Evolutionary conservation across 2,888 invertebrate species (phyloP), one percentile per base, ranked within the genome.

Genomic region (Philereme vetulata): DNA sequence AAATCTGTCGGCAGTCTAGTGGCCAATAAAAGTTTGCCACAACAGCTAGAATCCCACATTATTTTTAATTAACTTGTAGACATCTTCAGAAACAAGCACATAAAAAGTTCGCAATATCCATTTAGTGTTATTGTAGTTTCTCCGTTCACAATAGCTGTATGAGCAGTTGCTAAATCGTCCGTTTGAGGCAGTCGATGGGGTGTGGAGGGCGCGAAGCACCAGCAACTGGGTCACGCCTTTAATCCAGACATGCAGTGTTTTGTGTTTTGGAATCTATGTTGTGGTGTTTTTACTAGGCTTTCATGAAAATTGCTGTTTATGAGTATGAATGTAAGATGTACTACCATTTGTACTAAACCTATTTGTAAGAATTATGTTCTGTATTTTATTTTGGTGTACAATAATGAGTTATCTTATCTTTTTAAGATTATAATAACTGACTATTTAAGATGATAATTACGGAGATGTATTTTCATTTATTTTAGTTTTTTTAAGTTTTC

Each of bases 191-290:
- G 44, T 38, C 49, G 42, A 53, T 51, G 57, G 51, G 59, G 49
- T 21, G 58, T 11, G 32, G 35, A 47, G 38, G 54, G 50, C 56
- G 35, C 42, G 46, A 48, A 52, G 44, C 33, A 46, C 44, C 48
- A 38, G n/a, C 51, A 64, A 48, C 63, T 60, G 44, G 60, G 60
- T 60, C 63, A 64, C 56, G 63, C 33, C 9, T 43, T 53, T 60
- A 57, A 64, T 60, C 56, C 63, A 52, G 51, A 51, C 56, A 56
- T 60, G 40, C 51, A 49, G 34, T 10, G 21, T 40, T 54, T 36
- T 33, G 11, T 49, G 56, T 49, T 56, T 51, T 46, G 56, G 36
- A 36, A 53, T 53, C n/a, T 50, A 42, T 50, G 49, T 46, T 61
- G 51, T 34, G 43, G 40, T 11, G 35, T 50, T 47, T 55, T 55